Base-by-base conservation (phyloP, 2,888 invertebrate species). In the Sclerodermus sp. region DNA sequence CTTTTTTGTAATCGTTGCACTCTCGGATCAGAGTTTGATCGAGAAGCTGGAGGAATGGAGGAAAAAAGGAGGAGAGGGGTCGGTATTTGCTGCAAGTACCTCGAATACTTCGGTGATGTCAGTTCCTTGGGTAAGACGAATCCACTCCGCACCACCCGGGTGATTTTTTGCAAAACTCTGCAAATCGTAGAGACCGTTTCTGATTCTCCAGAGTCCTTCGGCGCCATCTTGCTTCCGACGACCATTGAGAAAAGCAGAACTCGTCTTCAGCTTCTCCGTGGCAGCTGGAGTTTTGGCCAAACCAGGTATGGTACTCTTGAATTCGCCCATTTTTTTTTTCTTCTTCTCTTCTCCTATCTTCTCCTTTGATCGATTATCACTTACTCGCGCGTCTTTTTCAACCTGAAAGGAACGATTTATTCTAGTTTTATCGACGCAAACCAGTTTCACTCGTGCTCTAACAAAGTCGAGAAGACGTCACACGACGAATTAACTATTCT, bases 111-210 rank as follows among this genome's bases (percentile, higher is more conserved):
- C 91, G 0, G 91, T 91, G 50, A 91, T 89, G 64, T 92, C 91
- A 1, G 87, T 87, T 0, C 90, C 91, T 83, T 87, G 85, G 1
- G 88, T 85, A 41, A 87, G 78, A 31, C 79, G 78, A 44, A 92
- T 68, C 91, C 91, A 93, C 70, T 88, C 87, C 0, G 81, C 67
- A 1, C 96, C 93, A 31, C 95, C 94, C 0, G 96, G 97, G 82
- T 97, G 97, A 40, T 80, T 82, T 2, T 85, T 77, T 4, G 90
- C 80, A 74, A 94, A 98, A 15, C 84, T 82, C 0, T 86, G 86
- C 17, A 98, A 82, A 78, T 97, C 93, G 76, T 96, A 97, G 16
- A 97, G 79, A 39, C 81, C 80, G 74, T 91, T 83, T 60, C 87
- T 82, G 15, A 92, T 83, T 58, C 92, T 82, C 92, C 92, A 92